Base-by-base conservation (phyloP, 2,797 vertebrate species). In the Takifugu ocellatus region DNA sequence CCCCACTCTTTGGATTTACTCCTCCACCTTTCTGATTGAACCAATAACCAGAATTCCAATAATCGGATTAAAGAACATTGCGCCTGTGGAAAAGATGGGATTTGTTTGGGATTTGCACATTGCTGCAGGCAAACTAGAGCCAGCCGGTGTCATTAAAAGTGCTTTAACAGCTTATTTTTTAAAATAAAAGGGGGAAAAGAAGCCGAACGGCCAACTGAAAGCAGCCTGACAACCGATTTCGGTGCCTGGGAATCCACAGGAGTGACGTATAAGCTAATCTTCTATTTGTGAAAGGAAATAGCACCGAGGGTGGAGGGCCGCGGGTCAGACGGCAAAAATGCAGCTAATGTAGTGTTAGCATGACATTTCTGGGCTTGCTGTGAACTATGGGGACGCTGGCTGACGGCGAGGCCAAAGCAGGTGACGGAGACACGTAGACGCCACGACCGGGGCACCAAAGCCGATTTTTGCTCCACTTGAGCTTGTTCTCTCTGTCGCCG, bases 231-330 rank as follows among this genome's bases (percentile, higher is more conserved):
- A 66, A 70, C 79, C 69, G 56, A 69, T 63, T 59, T 10, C 11
- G 56, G 53, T 25, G 68, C 64, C 70, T 63, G 58, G 69, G 72
- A 79, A 76, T 80, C 68, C 50, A 52, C 59, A 54, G 62, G 73
- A 76, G 58, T 80, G 79, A 84, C 78, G 82, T 58, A 82, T 75
- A 78, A 82, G 71, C 66, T 71, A 74, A 78, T 82, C 74, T 66
- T 64, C 51, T 83, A 55, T 84, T 83, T 87, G 79, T 67, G 69
- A 80, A 82, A 75, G 82, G 82, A 81, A 87, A 78, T 80, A 78
- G 79, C 70, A 70, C 47, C 25, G 8, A 73, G 77, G 74, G 75
- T 48, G 64, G 63, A 74, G 74, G 56, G 51, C 39, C 33, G 5
- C 24, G 63, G 77, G 84, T 84, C 77, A 10, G 45, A 1, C 8